Percentiles rank a stretch among this genome's conserved stretches.
Evolutionary conservation across 2,797 vertebrate genomes (phyloP).

Genomic region (Poecilia gillii): DNA sequence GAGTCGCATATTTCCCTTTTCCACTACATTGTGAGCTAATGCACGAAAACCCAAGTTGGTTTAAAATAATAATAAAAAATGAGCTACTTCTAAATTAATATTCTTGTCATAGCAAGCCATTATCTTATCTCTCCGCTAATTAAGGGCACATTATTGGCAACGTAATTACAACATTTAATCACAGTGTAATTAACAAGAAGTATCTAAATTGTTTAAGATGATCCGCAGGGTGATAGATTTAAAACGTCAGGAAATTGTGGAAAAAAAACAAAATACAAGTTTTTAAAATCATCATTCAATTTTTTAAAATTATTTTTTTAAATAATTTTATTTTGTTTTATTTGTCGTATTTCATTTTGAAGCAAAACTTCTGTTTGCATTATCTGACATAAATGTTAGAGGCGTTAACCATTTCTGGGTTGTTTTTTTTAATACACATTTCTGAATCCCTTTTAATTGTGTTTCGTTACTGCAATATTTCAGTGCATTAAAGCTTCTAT

Average conservation of each 20-base stretch:
- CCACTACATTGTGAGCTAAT: not conserved
- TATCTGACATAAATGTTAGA: not conserved
- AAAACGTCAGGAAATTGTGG: slow-evolving; percentile 12
- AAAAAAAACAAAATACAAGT: not conserved
- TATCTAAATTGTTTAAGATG: slow-evolving; percentile 89
- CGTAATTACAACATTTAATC: slow-evolving; percentile 92
- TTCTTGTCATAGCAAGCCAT: slow-evolving; percentile 84
- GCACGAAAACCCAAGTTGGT: not conserved
- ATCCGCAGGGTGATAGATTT: slow-evolving; percentile 83
- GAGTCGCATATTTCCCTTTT: not conserved
- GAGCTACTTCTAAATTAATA: slow-evolving; percentile 79
- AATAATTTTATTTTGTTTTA: not conserved
- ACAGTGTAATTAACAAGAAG: slow-evolving; percentile 92
- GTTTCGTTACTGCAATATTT: not conserved
- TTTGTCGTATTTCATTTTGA: not conserved
- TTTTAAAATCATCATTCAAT: not conserved
- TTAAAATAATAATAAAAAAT: slow-evolving; percentile 10
- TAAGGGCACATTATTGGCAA: slow-evolving; percentile 87
- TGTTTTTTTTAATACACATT: not conserved
- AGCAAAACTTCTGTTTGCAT: not conserved
- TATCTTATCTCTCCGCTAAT: slow-evolving; percentile 91
- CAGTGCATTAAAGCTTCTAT: slow-evolving; percentile 8
- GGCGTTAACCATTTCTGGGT: not conserved
- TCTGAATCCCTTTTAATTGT: not conserved
- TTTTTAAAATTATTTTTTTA: not conserved